Evolutionary conservation across 2,113 vertebrate genomes (phyloP), one percentile per base, ranked within the genome.

Genomic region (Coptodon rendalli): DNA sequence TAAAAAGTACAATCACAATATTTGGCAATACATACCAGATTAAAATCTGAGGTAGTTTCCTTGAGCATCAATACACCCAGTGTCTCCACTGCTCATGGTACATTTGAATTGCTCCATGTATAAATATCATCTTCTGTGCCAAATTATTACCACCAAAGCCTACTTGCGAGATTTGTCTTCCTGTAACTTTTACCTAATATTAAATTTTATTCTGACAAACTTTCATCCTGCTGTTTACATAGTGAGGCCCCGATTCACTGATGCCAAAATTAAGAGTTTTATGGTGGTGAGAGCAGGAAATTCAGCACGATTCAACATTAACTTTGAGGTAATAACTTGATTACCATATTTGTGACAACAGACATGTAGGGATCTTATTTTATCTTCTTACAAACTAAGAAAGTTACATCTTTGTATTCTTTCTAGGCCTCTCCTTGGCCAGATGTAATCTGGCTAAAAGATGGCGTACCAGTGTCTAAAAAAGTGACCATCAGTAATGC

Each of bases 381-480:
- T 1, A 3, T 81, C 9, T 31, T 22, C 3, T 9, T 5, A 24
- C 9, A 68, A 38, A 40, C 63, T 85, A 9, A 71, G 1, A 36
- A 83, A 52, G 59, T 43, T 16, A 22, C 36, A 54, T 53, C n/a
- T 63, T 12, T 4, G 29, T 31, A 83, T 57, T 50, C 7, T 85
- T 81, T 87, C 3, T 59, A 99, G 98, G 98, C 97, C 0, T 96
- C 96, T 36, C 98, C 98, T 22, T 92, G 94, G 91, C 97, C 97
- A 0, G 96, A 96, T 16, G 96, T 98, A 82, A 97, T 71, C 71
- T 99, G 98, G 98, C 68, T 97, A 3, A 99, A 98, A 92, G 97
- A 98, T 6, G 97, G 97, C 5, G 78, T 89, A 10, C 95, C 97
- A 12, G 95, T 98, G 27, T 66, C 96, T 59, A 96, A 93, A 84